These are phyloP conservation scores for Drosophila colorata DNA, from an alignment of 2,888 invertebrate species.

Conservation along the genomic window DNA sequence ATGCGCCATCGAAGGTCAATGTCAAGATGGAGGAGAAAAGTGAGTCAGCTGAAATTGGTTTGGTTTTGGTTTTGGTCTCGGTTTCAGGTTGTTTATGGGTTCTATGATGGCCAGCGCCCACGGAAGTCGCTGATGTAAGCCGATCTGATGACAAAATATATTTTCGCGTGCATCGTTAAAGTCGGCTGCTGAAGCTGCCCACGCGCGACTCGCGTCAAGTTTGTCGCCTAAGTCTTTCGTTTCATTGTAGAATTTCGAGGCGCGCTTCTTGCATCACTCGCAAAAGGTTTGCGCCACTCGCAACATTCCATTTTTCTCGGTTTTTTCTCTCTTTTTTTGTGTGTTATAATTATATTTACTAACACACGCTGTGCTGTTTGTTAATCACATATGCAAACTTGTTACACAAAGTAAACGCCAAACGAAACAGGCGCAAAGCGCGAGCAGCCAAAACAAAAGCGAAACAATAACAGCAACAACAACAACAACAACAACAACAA, in stretches of 20 bases:
- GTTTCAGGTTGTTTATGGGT: not conserved
- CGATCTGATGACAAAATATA: conserved; percentile 33
- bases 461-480: conserved; percentile 36
- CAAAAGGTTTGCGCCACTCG: conserved; percentile 33
- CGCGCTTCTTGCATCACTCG: conserved; percentile 39
- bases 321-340: conserved; percentile 6
- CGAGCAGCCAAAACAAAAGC: conserved; percentile 57
- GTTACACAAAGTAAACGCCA: conserved; percentile 71
- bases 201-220: conserved; percentile 39
- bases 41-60: conserved; percentile 49
- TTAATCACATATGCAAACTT: conserved; percentile 79
- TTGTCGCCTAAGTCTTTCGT: conserved; percentile 61
- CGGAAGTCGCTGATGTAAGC: conserved; percentile 41
- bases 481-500: conserved; percentile 38
- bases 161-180: conserved; percentile 16
- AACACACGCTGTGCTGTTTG: conserved; percentile 63
- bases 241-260: conserved; percentile 26
- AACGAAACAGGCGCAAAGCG: conserved; percentile 45
- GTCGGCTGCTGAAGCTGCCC: conserved; percentile 25
- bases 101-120: conserved; percentile 26
- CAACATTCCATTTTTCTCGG: conserved; percentile 46
- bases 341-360: conserved; percentile 77
- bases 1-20: conserved; percentile 67
- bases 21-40: conserved; percentile 42
- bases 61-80: not conserved